Base-by-base conservation (phyloP, 2,888 invertebrate genomes). In the Diaperis boleti region DNA sequence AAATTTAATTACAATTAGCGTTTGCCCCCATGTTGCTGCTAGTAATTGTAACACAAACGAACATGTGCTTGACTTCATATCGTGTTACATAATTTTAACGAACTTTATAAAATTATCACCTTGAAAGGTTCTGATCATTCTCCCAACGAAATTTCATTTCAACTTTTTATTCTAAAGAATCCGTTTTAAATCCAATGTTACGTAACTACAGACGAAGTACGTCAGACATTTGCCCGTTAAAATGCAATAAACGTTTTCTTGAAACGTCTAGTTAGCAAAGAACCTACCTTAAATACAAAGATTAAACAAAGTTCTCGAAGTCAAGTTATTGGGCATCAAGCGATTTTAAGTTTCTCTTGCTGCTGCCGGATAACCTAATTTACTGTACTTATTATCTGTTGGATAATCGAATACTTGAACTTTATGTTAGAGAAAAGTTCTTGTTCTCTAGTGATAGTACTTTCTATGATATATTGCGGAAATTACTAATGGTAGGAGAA, bases 401-500 rank as follows among this genome's bases (percentile, higher is more conserved):
- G 26, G n/a, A 5, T 6, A 26, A 11, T 18, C 45, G 29, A 18
- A 14, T 18, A 10, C 13, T 45, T 45, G 17, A 45, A 45, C 45
- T 45, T 45, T 26, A 6, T 45, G 45, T 29, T 45, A 49, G 49
- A 49, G 31, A 52, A 39, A 39, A 52, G 52, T 52, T 52, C 33
- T 33, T 15, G 15, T 49, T 17, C 26, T 49, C 33, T 59, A 59
- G 47, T 33, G 22, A 57, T 47, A 37, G 15, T 42, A 41, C 17
- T 29, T 20, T 39, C 47, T 20, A 17, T 35, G 37, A 42, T 54
- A 10, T 5, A 14, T 55, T 55, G 45, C 20, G 55, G 22, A 47
- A 54, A 54, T 61, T 47, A 61, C 45, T 61, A 55, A 55, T 47
- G 50, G 37, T 45, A 50, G n/a, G 14, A 15, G 47, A 61, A 37